These are phyloP conservation scores for Hydrophis major DNA, from an alignment of 2,797 vertebrate genomes.

Conservation along the genomic window DNA sequence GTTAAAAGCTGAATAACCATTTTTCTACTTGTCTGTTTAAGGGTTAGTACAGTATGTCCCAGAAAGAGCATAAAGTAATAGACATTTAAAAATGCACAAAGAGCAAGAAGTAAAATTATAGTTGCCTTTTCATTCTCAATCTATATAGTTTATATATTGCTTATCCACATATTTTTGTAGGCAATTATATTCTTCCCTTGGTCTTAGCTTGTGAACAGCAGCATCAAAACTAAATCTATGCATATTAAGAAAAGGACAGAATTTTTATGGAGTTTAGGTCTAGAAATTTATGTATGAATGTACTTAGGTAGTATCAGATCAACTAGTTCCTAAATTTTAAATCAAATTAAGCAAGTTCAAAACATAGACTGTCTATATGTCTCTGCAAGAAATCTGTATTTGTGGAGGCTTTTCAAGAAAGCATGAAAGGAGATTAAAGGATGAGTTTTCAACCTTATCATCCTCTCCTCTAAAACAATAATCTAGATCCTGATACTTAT, in stretches of 20 bases:
- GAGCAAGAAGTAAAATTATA: not conserved
- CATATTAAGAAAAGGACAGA: not conserved
- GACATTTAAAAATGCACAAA: not conserved
- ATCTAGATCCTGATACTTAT: too few species aligned
- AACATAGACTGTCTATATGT: not conserved
- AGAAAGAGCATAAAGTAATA: not conserved
- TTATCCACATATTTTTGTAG: not conserved
- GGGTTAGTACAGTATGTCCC: too few species aligned
- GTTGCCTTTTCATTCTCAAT: not conserved
- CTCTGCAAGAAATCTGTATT: not conserved
- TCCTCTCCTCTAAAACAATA: too few species aligned
- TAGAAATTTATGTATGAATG: too few species aligned
- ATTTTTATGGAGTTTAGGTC: not conserved
- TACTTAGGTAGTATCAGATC: not conserved
- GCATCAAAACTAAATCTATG: not conserved
- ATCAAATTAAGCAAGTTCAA: not conserved
- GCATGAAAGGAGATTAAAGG: too few species aligned
- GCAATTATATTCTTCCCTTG: not conserved
- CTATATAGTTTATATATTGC: not conserved
- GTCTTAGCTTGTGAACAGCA: not conserved
- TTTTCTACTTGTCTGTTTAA: not conserved
- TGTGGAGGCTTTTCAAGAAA: too few species aligned
- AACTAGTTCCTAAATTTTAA: not conserved
- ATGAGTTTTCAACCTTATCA: too few species aligned
- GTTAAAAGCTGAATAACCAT: not conserved